These are phyloP conservation scores for Myotis myotis DNA, from an alignment of 2,797 vertebrate genomes.

Conservation along the genomic window DNA sequence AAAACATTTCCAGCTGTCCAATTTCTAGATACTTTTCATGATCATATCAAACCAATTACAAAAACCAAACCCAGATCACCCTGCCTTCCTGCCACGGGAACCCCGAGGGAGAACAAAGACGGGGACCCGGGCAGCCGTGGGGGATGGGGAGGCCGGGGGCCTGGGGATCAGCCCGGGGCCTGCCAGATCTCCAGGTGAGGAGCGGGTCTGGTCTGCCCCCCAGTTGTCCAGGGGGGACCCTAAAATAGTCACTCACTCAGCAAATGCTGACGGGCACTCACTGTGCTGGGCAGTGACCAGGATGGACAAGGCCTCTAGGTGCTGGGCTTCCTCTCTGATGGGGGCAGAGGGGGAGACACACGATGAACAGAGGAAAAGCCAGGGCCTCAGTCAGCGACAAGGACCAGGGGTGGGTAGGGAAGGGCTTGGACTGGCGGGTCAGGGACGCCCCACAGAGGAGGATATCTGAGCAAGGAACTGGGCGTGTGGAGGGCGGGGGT, in stretches of 20 bases:
- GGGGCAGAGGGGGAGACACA: not conserved
- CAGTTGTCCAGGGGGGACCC: not conserved
- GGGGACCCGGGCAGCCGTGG: accelerated
- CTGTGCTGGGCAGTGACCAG: not conserved
- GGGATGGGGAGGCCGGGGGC: not conserved
- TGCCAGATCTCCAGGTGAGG: not conserved
- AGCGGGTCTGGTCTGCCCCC: not conserved
- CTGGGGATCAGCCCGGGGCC: not conserved
- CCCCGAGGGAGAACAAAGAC: not conserved
- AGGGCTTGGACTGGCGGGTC: accelerated
- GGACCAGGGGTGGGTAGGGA: too few species aligned
- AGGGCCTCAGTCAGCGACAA: not conserved
- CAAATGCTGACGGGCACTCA: not conserved
- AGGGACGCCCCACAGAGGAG: not conserved
- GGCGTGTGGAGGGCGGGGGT: accelerated
- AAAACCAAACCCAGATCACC: constrained; percentile 63
- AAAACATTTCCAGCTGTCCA: constrained; percentile 73
- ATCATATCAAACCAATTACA: constrained; percentile 77
- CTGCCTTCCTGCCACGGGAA: constrained; percentile 22
- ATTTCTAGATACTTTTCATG: constrained; percentile 70
- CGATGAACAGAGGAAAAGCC: not conserved
- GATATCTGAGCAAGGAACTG: not conserved
- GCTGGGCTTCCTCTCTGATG: not conserved
- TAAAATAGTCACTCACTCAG: not conserved
- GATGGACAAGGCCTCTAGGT: accelerated